Evolutionary conservation across 2,888 invertebrate species (phyloP).

Genomic region (Rhodophaea formosa): DNA sequence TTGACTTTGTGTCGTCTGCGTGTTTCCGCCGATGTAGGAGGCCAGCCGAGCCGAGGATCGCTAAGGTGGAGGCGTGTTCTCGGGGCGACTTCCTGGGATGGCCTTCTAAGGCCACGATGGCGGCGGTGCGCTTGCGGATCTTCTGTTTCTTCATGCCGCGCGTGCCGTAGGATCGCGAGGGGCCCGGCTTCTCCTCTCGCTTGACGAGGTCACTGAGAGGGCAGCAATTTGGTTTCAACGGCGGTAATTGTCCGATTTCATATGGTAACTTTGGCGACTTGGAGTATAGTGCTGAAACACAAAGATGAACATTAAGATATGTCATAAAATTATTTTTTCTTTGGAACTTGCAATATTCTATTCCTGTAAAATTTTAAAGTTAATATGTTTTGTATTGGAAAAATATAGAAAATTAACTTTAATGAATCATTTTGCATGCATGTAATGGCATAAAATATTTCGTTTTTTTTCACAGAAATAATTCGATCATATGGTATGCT

Average conservation of each 20-base stretch:
- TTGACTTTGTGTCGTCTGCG: slow-evolving; percentile 66
- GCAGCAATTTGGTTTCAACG: slow-evolving; percentile 81
- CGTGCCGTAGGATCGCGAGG: slow-evolving; percentile 65
- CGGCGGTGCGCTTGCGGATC: slow-evolving; percentile 55
- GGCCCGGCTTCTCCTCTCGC: slow-evolving; percentile 63
- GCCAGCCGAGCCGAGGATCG: slow-evolving; percentile 85
- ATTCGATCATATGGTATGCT: slow-evolving; percentile 39
- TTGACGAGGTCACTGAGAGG: slow-evolving; percentile 70
- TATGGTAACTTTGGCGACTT: slow-evolving; percentile 87
- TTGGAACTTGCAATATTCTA: too few species aligned
- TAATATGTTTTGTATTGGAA: too few species aligned
- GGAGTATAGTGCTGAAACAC: slow-evolving; percentile 77
- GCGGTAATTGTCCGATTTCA: slow-evolving; percentile 85
- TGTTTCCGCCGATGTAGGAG: slow-evolving; percentile 79
- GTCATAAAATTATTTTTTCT: too few species aligned
- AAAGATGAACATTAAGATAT: slow-evolving; percentile 26
- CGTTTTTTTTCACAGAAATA: not conserved
- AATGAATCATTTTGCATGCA: too few species aligned
- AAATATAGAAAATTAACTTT: too few species aligned
- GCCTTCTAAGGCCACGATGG: slow-evolving; percentile 62
- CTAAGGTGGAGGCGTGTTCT: slow-evolving; percentile 93
- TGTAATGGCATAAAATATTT: too few species aligned
- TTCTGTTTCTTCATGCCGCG: slow-evolving; percentile 67
- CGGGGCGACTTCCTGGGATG: slow-evolving; percentile 92
- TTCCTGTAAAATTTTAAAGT: too few species aligned